A percentile compares a stretch with the other conserved stretches of the same genome.
These are phyloP conservation scores for Moxostoma hubbsi DNA, from an alignment of 2,797 vertebrate genomes.

Conservation along the genomic window DNA sequence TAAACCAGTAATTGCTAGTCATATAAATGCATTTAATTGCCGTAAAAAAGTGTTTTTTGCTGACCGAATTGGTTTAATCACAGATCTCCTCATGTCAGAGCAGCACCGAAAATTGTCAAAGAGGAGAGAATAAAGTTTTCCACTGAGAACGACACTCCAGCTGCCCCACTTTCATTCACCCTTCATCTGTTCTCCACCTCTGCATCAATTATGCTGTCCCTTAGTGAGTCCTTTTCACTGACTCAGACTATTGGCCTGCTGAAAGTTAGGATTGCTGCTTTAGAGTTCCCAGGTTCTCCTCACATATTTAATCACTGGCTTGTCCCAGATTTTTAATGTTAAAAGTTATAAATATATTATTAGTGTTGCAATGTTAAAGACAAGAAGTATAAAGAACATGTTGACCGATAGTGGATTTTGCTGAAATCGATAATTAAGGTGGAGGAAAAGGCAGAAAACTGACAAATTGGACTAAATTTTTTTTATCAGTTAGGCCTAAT, in stretches of 20 bases:
- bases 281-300: no score
- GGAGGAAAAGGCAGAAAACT: no score
- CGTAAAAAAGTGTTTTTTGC: background rate
- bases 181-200: background rate
- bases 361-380: background rate
- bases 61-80: slow-evolving; percentile 2
- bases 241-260: background rate
- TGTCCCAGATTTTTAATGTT: background rate
- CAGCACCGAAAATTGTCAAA: background rate
- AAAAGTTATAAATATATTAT: background rate
- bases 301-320: no score
- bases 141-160: background rate
- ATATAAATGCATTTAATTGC: background rate
- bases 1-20: background rate
- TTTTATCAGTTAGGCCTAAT: no score
- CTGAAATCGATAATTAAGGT: no score
- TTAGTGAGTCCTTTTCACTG: background rate
- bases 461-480: no score
- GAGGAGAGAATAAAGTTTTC: background rate
- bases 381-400: no score
- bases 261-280: background rate
- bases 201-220: background rate
- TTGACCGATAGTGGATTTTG: no score
- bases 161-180: background rate
- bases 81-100: background rate